Conservation (phyloP, 2,113 vertebrate genomes). For the Ammospiza nelsoni region DNA sequence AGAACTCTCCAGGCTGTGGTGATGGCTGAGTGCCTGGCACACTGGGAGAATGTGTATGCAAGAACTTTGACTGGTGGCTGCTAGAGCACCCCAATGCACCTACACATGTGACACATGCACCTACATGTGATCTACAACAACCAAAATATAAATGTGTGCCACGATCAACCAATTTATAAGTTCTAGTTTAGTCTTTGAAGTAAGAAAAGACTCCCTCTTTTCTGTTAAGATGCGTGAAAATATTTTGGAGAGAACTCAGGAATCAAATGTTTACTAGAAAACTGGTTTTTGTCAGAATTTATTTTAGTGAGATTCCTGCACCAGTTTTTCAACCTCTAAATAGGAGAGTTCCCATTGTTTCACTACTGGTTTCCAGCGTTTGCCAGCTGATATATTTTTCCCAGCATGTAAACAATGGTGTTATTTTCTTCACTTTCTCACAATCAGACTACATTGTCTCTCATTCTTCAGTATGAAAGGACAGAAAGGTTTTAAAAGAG, state of each 20-base stretch:
- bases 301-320: not conserved
- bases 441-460: not conserved
- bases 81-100: not conserved
- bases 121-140: not conserved
- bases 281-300: not conserved
- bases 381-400: not conserved
- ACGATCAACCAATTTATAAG: not conserved
- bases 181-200: not conserved
- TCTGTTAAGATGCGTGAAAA: not conserved
- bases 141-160: not conserved
- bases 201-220: not conserved
- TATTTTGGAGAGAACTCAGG: not conserved
- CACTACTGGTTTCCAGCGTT: not conserved
- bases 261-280: not conserved
- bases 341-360: not conserved
- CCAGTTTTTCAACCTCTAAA: not conserved
- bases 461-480: not conserved
- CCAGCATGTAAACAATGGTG: not conserved
- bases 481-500: not conserved
- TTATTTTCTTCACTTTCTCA: not conserved
- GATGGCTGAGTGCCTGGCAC: not conserved
- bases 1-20: not conserved
- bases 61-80: not conserved
- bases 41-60: rapidly evolving
- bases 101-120: not conserved